Conservation (phyloP, 2,888 invertebrate species). For the Prenolepis imparis region DNA sequence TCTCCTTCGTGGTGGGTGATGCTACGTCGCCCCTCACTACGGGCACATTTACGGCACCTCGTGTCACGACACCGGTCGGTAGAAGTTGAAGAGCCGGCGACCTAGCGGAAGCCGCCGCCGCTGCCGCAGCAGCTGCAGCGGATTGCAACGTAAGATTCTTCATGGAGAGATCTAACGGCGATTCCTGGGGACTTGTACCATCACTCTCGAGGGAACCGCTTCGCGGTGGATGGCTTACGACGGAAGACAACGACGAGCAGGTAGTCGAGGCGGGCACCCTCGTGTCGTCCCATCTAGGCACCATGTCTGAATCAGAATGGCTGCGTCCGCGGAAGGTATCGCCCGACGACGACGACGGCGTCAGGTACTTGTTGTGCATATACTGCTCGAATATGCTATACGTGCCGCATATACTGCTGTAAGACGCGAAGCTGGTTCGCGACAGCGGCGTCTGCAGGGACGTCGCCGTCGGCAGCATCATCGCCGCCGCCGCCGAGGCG, state of each 20-base stretch:
- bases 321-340: slow-evolving; percentile 89
- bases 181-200: slow-evolving; percentile 91
- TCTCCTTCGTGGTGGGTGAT: slow-evolving; percentile 92
- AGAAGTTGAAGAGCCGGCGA: slow-evolving; percentile 87
- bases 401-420: slow-evolving; percentile 86
- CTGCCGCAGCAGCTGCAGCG: slow-evolving; percentile 69
- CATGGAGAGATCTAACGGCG: slow-evolving; percentile 94
- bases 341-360: slow-evolving; percentile 87
- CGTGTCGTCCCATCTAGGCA: slow-evolving; percentile 85
- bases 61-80: slow-evolving; percentile 87
- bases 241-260: slow-evolving; percentile 80
- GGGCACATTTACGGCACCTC: slow-evolving; percentile 90
- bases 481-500: slow-evolving; percentile 78
- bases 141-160: slow-evolving; percentile 87
- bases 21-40: slow-evolving; percentile 92
- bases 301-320: slow-evolving; percentile 90
- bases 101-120: slow-evolving; percentile 68
- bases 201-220: slow-evolving; percentile 87
- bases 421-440: slow-evolving; percentile 86
- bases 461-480: slow-evolving; percentile 87
- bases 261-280: slow-evolving; percentile 75
- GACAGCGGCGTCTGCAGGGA: slow-evolving; percentile 87
- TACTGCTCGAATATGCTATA: slow-evolving; percentile 89
- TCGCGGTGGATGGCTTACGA: slow-evolving; percentile 75
- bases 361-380: slow-evolving; percentile 89